Percentiles rank a stretch among this genome's conserved stretches.
These are phyloP conservation scores for Cryptocephalus primarius DNA, from an alignment of 2,888 invertebrate species.

Conservation along the genomic window DNA sequence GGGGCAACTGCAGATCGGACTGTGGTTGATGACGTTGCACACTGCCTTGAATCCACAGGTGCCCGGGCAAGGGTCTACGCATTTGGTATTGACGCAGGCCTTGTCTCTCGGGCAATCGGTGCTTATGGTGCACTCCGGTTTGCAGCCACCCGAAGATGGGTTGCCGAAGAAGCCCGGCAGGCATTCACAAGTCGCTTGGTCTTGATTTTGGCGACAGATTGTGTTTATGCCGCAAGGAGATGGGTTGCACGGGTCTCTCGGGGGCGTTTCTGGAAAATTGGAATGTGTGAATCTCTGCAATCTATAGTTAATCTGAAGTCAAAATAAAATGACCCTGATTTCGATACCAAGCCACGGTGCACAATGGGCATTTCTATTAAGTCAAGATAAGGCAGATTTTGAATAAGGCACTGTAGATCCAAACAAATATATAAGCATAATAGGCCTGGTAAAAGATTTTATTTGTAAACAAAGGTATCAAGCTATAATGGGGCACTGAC, in stretches of 20 bases:
- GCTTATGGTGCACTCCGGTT: constrained; percentile 74
- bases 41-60: constrained; percentile 67
- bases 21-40: constrained; percentile 73
- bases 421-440: too few relatives aligned
- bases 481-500: too few relatives aligned
- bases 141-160: constrained; percentile 59
- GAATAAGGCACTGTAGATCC: too few relatives aligned
- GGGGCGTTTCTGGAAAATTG: constrained; percentile 20
- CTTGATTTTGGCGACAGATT: constrained; percentile 46
- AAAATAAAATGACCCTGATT: too few relatives aligned
- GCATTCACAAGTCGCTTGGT: constrained; percentile 61
- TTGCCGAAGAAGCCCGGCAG: constrained; percentile 63
- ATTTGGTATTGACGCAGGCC: constrained; percentile 70
- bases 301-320: too few relatives aligned
- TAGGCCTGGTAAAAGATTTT: too few relatives aligned
- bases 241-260: constrained; percentile 41
- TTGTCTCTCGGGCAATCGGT: constrained; percentile 65
- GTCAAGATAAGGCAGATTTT: too few relatives aligned
- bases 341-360: too few relatives aligned
- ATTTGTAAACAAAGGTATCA: too few relatives aligned
- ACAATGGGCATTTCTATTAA: too few relatives aligned
- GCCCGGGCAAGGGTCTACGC: constrained; percentile 69
- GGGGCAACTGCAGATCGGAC: constrained; percentile 75
- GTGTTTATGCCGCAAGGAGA: constrained; percentile 72
- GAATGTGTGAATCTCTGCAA: not conserved